A percentile compares a stretch with the other conserved stretches of the same genome.
Conservation (phyloP, 2,113 vertebrate species). For the Melospiza georgiana region DNA sequence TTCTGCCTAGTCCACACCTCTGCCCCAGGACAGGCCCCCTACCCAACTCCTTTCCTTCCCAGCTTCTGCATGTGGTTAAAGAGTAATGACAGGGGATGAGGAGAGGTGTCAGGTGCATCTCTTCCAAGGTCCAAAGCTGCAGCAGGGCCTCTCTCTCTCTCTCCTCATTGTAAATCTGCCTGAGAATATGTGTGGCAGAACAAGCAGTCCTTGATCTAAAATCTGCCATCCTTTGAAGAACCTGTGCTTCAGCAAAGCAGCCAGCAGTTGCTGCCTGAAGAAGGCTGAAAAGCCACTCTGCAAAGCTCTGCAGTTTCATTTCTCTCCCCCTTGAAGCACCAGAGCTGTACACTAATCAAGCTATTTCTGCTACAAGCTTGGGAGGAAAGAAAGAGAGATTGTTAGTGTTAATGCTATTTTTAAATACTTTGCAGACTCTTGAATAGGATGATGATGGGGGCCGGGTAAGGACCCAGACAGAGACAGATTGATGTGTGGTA, state of each 20-base stretch:
- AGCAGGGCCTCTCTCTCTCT: background rate
- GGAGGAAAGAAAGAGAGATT: slow-evolving; percentile 62
- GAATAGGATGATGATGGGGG: slow-evolving; percentile 58
- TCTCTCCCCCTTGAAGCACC: slow-evolving; percentile 52
- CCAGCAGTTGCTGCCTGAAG: slow-evolving; percentile 44
- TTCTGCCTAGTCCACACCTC: background rate
- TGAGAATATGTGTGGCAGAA: background rate
- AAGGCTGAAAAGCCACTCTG: slow-evolving; percentile 53
- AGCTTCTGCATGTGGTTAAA: background rate
- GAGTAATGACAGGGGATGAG: background rate
- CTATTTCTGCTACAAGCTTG: slow-evolving; percentile 65
- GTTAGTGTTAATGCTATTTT: slow-evolving; percentile 70
- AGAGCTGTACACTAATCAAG: slow-evolving; percentile 64
- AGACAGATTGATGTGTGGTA: slow-evolving; percentile 48
- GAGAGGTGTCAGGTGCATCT: background rate
- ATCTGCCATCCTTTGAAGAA: slow-evolving; percentile 55
- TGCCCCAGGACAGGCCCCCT: background rate
- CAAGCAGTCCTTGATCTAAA: slow-evolving; percentile 38
- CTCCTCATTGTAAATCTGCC: background rate
- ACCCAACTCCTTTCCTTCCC: background rate
- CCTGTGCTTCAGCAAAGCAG: slow-evolving; percentile 1
- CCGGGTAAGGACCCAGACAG: slow-evolving; percentile 35
- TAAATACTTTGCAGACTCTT: slow-evolving; percentile 62
- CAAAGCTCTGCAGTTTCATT: slow-evolving; percentile 49
- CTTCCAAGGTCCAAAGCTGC: background rate